Evolutionary conservation across 2,797 vertebrate species (phyloP), one percentile per base, ranked within the genome.

Genomic region (Crax fasciolata): DNA sequence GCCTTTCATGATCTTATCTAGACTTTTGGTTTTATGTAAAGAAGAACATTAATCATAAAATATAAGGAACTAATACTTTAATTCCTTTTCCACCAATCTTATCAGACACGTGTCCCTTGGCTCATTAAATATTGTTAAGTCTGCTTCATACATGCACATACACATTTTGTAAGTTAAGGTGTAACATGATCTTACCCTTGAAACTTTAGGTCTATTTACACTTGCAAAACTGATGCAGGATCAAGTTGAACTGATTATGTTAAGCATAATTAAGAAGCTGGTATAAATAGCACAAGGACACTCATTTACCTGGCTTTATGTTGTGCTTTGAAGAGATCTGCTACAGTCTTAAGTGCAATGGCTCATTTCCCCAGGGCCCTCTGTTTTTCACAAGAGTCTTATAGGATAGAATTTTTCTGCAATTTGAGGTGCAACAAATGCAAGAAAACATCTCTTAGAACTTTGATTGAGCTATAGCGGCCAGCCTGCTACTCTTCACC

Each of bases 1-100:
- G 96, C 72, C 87, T 96, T 80, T 78, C 89, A 70, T 93, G 96
- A 96, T 98, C 97, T 97, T 91, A 91, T 89, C 72, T 93, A 38
- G 96, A 90, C 93, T 96, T 96, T 89, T 9, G 32, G 90, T 97
- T 97, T 96, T 96, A 97, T 77, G 74, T 87, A 84, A 96, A 94
- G 75, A 87, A 94, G 82, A 97, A 97, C 94, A 97, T 98, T 98
- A 96, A 97, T 98, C 96, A 96, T 96, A 97, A 98, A 97, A 98
- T 96, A 98, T 94, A 76, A 97, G 96, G 97, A 97, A 97, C 96
- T 98, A 97, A 98, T 97, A 98, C 97, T 96, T 97, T 98, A 98
- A 98, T 98, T 97, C 98, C 94, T 87, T 62, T 87, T 87, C 84
- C 90, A 87, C 49, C 90, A 96, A 96, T 96, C 89, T 89, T 74